phyloP scores from a whole-genome alignment of 2,113 vertebrate genomes.

The Athene noctua region DNA sequence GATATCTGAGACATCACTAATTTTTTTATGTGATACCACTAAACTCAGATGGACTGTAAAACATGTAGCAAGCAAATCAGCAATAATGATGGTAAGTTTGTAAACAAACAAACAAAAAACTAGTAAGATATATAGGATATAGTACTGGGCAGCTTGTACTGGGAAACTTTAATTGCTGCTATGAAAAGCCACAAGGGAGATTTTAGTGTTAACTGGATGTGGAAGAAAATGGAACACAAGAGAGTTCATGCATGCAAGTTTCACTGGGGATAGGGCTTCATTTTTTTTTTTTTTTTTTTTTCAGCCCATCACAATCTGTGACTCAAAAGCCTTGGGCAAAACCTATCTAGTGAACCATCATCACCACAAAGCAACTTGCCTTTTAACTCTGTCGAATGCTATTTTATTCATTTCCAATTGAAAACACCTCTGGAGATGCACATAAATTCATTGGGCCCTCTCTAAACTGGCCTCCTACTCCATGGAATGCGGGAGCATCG shows the following conservation, averaged over 20 bases:
- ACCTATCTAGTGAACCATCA: slow-evolving; percentile 20
- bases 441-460: background rate
- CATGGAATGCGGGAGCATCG: background rate
- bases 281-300: background rate
- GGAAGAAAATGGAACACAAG: slow-evolving; percentile 22
- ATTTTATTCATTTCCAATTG: slow-evolving; percentile 42
- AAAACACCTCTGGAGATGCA: slow-evolving; percentile 4
- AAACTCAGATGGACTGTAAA: background rate
- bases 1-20: background rate
- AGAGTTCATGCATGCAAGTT: slow-evolving; percentile 24
- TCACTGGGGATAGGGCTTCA: background rate
- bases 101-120: background rate
- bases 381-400: slow-evolving; percentile 38
- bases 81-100: background rate
- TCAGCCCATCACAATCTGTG: background rate
- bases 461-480: background rate
- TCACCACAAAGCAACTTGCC: slow-evolving; percentile 11
- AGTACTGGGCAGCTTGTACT: background rate
- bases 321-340: slow-evolving; percentile 18
- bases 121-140: background rate
- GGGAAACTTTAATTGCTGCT: background rate
- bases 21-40: background rate
- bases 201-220: slow-evolving; percentile 34
- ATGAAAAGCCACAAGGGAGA: background rate
- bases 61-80: background rate